A percentile compares a stretch with the other conserved stretches of the same genome.
These are phyloP conservation scores for Gallinago solitaria DNA, from an alignment of 2,797 vertebrate species.

Conservation along the genomic window DNA sequence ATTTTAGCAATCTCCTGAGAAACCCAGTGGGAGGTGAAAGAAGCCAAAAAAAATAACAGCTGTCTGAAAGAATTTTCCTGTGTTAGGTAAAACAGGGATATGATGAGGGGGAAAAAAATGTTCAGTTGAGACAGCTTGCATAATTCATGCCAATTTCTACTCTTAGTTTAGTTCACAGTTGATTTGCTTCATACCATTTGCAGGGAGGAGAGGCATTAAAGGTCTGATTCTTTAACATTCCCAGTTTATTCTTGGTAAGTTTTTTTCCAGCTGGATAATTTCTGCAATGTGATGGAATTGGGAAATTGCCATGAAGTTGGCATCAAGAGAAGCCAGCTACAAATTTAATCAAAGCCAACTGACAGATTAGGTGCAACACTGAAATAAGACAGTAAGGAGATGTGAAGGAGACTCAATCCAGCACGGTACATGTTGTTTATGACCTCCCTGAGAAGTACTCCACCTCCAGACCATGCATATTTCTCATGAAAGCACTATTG, in stretches of 20 bases:
- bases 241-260: not conserved
- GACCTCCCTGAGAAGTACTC: not conserved
- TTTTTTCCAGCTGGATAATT: not conserved
- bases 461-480: not conserved
- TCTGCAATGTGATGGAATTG: not conserved
- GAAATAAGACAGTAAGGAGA: not conserved
- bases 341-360: not conserved
- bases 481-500: not conserved
- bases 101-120: not conserved
- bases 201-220: not conserved
- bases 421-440: not conserved
- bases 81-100: not conserved
- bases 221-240: not conserved
- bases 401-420: not conserved
- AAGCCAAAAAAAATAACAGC: constrained; percentile 1
- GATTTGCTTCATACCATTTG: not conserved
- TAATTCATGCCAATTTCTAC: constrained; percentile 23
- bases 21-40: constrained; percentile 13
- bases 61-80: constrained; percentile 31
- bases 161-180: constrained; percentile 20
- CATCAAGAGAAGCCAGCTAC: not conserved
- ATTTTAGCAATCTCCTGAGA: constrained; percentile 27
- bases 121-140: not conserved
- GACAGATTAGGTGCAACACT: not conserved
- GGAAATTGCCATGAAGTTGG: not conserved